Base-by-base conservation (phyloP, 2,113 vertebrate species). In the Carassius carassius region DNA sequence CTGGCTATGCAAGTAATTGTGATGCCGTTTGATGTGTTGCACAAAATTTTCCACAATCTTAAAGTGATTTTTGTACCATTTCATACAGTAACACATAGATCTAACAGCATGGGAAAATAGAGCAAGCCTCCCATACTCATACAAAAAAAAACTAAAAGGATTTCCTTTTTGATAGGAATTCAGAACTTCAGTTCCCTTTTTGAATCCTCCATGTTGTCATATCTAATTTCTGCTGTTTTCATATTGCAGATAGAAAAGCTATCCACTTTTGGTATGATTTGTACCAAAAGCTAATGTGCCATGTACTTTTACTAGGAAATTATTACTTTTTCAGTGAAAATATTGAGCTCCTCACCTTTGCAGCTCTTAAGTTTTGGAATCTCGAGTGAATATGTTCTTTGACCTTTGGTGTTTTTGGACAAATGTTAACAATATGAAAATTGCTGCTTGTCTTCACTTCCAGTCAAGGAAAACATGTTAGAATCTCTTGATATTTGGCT, bases 401-500 rank as follows among this genome's bases (percentile, higher is more conserved):
- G 58, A 14, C 78, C n/a, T 65, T 63, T 47, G 44, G 37, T 32
- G 16, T 81, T 76, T 76, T 76, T 19, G 0, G 25, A 17, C 79
- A 69, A 54, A 29, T 69, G 44, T 67, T 81, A 81, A 69, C 79
- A 51, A 81, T 65, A 51, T 69, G 78, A 65, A 65, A 14, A 47
- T 47, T 65, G n/a, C 79, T 81, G 23, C 62, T 51, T 51, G 23
- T 81, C 14, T 65, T 67, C 3, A n/a, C 25, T 29, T 25, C 32
- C n/a, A 14, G 9, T 69, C 21, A 32, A 47, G 35, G 94, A 91
- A 92, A 90, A 94, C 94, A 92, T 90, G 91, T 89, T 88, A 91
- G 86, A 85, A 92, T 94, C 94, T 92, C 92, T 93, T 87, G 89
- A 93, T 91, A 92, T 93, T 90, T 91, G 83, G 60, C 75, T 84